phyloP scores from a whole-genome alignment of 1,140 invertebrate genomes.

The Drosophila malerkotliana region DNA sequence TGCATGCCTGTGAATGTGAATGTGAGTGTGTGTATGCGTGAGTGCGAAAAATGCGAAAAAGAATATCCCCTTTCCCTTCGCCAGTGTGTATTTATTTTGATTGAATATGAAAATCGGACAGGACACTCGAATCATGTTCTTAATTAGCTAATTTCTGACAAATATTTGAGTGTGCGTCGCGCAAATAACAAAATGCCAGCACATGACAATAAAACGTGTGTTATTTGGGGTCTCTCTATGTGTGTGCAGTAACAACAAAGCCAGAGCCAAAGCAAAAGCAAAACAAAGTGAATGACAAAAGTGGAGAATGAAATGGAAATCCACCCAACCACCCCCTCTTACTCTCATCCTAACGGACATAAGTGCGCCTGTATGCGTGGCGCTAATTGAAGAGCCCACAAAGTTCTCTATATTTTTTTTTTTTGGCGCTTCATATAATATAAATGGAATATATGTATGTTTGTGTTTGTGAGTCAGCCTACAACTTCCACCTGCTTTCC shows the following conservation, averaged over 20 bases:
- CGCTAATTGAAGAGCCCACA: constrained; percentile 73
- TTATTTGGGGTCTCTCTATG: background rate
- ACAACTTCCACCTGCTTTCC: constrained; percentile 52
- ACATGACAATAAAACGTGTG: constrained; percentile 48
- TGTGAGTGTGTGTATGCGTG: constrained; percentile 17
- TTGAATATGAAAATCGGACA: constrained; percentile 52
- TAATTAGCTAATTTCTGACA: constrained; percentile 68
- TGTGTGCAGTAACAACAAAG: constrained; percentile 50
- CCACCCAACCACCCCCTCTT: constrained; percentile 35
- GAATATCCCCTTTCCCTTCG: background rate
- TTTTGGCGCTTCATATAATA: constrained; percentile 18
- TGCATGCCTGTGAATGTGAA: constrained; percentile 16
- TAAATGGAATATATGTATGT: constrained; percentile 28
- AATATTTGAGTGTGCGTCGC: constrained; percentile 57
- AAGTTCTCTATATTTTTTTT: constrained; percentile 28
- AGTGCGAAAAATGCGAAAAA: constrained; percentile 35
- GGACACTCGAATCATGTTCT: constrained; percentile 46
- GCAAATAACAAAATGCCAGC: constrained; percentile 65
- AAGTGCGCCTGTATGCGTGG: constrained; percentile 60
- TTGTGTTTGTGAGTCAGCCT: constrained; percentile 46
- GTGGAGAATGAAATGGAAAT: constrained; percentile 76
- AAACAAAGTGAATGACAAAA: constrained; percentile 66
- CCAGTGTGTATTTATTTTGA: constrained; percentile 39
- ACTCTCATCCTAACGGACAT: constrained; percentile 21
- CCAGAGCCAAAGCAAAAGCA: constrained; percentile 53